Evolutionary conservation across 2,797 vertebrate genomes (phyloP), one percentile per base, ranked within the genome.

Genomic region (Gobionotothen gibberifrons): DNA sequence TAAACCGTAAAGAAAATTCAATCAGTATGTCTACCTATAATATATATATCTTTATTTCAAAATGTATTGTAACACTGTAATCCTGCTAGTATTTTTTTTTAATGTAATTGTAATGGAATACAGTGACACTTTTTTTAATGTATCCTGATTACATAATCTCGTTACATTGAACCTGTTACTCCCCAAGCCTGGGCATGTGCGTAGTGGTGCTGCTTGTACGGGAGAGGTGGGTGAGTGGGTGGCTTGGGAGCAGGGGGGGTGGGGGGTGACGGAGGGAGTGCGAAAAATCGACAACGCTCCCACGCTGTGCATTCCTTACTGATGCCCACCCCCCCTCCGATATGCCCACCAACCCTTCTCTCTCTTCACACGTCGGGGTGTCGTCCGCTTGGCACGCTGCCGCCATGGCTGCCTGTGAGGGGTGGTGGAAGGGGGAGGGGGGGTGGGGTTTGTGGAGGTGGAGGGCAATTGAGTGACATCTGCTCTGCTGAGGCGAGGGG

Each of bases 401-500:
- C 86, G 12, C 92, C 86, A 67, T 69, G n/a, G 74, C 89, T 93
- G 93, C 94, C 94, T 96, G 95, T 93, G 93, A 93, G 94, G 26
- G 82, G 65, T 72, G 75, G 79, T 12, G 11, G 48, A 9, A 47
- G 64, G 70, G 44, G 3, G 70, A 69, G 0, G 5, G 44, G 15
- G 64, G 44, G 3, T 61, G 56, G 56, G 76, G 43, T 82, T 77
- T 78, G 70, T 92, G 93, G 83, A 92, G 89, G 93, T 82, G 87
- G 94, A 87, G 87, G 89, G 90, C 89, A 89, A 75, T 94, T 96
- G 96, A 97, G 94, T 96, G 97, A 96, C 97, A 98, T 96, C 95
- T 97, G 97, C 96, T 97, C 95, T 93, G 94, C 85, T 13, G 94
- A 96, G 86, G 72, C 54, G 44, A 94, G 92, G 4, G 94, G 95